Base-by-base conservation (phyloP, 2,113 vertebrate species). In the Irena cyanogastra region DNA sequence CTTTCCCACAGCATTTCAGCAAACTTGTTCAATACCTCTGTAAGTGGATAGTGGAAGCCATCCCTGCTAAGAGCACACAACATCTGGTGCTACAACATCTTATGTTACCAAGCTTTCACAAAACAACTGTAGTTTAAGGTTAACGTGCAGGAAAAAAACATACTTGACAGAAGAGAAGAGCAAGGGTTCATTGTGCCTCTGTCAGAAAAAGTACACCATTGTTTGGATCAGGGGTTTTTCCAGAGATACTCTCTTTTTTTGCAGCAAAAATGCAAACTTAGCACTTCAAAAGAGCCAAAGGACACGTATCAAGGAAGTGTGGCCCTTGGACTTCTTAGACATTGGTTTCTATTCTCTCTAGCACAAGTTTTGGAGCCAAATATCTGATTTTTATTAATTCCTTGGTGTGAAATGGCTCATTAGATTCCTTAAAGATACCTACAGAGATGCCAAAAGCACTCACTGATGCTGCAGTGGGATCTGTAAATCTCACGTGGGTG, bases 241-340 rank as follows among this genome's bases (percentile, higher is more conserved):
- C 37, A 49, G 60, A 49, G 22, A 16, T 21, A 13, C 13, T 66
- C 31, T 44, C 41, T 49, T 65, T 47, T 31, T 45, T 37, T 10
- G 3, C 35, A 71, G 44, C 4, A 30, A 64, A 78, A 65, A 64
- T 49, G 31, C 41, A 85, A 33, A 31, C 64, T 56, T 16, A 83
- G 35, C 74, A 41, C n/a, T 79, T 75, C 11, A 14, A 60, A 88
- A 49, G 30, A 84, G 35, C 16, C 12, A 22, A 47, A 56, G 66
- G 30, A 47, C 17, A 2, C 1, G 0, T 4, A 31, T 6, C 27
- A 28, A 65, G 18, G 30, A 89, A 66, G 10, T 0, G 5, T 10
- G 7, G 7, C 11, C 72, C 30, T 54, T 54, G 56, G 21, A 26
- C 72, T 78, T 83, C 63, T 74, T 44, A 53, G 18, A 69, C 14